Percentiles rank a stretch among this genome's conserved stretches.
These are phyloP conservation scores for Lycodopsis pacificus DNA, from an alignment of 2,797 vertebrate species.

Conservation along the genomic window DNA sequence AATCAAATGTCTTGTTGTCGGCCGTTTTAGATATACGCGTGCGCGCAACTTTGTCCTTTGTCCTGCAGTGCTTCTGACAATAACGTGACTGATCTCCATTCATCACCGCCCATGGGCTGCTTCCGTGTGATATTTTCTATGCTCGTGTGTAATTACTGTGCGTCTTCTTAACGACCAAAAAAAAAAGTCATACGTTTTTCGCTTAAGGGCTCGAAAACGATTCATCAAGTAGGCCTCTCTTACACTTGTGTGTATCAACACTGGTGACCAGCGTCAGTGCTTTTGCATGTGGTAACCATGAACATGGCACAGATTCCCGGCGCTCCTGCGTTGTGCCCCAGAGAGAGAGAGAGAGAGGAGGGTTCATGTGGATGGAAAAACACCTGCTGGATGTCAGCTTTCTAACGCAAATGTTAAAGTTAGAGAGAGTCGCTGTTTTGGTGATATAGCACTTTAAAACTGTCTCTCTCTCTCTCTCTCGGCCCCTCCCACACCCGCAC, in stretches of 20 bases:
- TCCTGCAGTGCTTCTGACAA: background rate
- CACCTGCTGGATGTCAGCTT: background rate
- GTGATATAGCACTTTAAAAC: slow-evolving; percentile 17
- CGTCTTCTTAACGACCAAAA: background rate
- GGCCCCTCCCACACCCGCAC: slow-evolving; percentile 74
- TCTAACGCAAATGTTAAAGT: background rate
- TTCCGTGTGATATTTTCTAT: too few species aligned
- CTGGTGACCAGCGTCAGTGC: background rate
- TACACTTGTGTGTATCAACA: background rate
- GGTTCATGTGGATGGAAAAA: background rate
- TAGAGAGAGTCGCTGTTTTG: slow-evolving; percentile 13
- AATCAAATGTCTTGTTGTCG: background rate
- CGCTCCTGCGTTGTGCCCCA: background rate
- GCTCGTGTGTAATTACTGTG: background rate
- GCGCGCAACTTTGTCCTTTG: background rate
- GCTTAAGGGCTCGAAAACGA: background rate
- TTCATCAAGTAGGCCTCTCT: background rate
- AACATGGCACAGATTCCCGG: slow-evolving; percentile 1
- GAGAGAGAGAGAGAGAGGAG: background rate
- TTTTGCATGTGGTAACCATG: background rate
- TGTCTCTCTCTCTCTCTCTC: background rate
- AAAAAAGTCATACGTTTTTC: background rate
- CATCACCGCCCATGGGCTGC: background rate
- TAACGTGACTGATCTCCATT: background rate
- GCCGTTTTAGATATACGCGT: background rate